phyloP scores from a whole-genome alignment of 2,888 invertebrate genomes.

The Sicus ferrugineus region DNA sequence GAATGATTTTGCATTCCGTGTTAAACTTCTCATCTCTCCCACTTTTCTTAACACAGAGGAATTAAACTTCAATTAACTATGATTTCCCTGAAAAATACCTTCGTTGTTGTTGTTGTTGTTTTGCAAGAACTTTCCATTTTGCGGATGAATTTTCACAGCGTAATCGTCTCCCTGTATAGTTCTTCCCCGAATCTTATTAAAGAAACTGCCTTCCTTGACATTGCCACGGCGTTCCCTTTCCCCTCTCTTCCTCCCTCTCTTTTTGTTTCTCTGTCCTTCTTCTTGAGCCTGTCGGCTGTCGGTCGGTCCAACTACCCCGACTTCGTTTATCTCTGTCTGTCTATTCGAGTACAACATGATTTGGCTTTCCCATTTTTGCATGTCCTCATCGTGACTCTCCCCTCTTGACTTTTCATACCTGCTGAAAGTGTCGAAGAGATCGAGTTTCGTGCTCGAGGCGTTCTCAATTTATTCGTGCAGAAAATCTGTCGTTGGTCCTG shows the following conservation, averaged over 20 bases:
- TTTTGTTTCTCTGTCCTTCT: background rate
- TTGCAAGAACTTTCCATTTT: background rate
- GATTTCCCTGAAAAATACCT: conserved; percentile 27
- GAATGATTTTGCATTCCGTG: conserved; percentile 33
- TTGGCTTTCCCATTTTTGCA: conserved; percentile 21
- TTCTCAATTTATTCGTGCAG: conserved; percentile 33
- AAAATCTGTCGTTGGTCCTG: conserved; percentile 37
- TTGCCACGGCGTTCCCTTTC: background rate
- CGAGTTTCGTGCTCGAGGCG: conserved; percentile 22
- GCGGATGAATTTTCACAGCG: background rate
- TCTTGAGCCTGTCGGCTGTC: conserved; percentile 9
- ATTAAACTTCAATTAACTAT: conserved; percentile 43
- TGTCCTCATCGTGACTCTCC: background rate
- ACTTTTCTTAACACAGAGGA: conserved; percentile 33
- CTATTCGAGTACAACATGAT: conserved; percentile 7
- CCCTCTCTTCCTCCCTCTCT: background rate
- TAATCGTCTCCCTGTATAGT: background rate
- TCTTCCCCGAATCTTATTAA: background rate
- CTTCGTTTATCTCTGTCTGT: conserved; percentile 7
- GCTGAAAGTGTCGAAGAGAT: background rate
- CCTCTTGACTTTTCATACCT: background rate
- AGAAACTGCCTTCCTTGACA: too few relatives aligned
- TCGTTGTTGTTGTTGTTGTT: background rate
- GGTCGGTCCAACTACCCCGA: background rate
- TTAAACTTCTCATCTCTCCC: background rate